Conservation (phyloP, 2,888 invertebrate species). For the Ditylenchus weischeri region DNA sequence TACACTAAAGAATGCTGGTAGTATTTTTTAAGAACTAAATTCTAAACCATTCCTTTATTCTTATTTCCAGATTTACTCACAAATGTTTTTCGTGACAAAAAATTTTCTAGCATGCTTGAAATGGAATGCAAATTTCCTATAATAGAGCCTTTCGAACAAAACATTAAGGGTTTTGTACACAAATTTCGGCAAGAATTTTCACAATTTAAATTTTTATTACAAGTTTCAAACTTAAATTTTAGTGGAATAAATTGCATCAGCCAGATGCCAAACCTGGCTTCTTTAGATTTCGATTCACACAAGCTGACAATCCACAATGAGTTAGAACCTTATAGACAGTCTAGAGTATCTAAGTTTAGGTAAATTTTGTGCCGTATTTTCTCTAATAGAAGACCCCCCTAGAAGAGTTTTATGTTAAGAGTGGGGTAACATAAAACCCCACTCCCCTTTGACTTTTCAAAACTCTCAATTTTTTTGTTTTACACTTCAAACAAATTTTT, state of each 20-base stretch:
- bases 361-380: slow-evolving; percentile 22
- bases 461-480: no score
- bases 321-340: slow-evolving; percentile 23
- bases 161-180: slow-evolving; percentile 24
- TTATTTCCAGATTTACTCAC: no score
- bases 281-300: slow-evolving; percentile 24
- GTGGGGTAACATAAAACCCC: no score
- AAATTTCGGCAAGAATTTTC: slow-evolving; percentile 6
- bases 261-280: slow-evolving; percentile 30
- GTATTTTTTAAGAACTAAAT: no score
- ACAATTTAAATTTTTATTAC: not conserved
- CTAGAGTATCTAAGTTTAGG: slow-evolving; percentile 22
- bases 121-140: slow-evolving; percentile 23
- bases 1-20: no score
- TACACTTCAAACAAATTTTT: no score
- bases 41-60: no score
- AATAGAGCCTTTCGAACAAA: slow-evolving; percentile 22
- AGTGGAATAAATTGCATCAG: slow-evolving; percentile 16
- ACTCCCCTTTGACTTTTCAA: no score
- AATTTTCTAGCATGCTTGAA: not conserved
- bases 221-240: not conserved
- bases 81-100: not conserved
- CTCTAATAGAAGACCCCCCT: no score
- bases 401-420: no score
- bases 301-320: slow-evolving; percentile 27